Conservation (phyloP, 2,113 vertebrate genomes). For the Rhagologus leucostigma region DNA sequence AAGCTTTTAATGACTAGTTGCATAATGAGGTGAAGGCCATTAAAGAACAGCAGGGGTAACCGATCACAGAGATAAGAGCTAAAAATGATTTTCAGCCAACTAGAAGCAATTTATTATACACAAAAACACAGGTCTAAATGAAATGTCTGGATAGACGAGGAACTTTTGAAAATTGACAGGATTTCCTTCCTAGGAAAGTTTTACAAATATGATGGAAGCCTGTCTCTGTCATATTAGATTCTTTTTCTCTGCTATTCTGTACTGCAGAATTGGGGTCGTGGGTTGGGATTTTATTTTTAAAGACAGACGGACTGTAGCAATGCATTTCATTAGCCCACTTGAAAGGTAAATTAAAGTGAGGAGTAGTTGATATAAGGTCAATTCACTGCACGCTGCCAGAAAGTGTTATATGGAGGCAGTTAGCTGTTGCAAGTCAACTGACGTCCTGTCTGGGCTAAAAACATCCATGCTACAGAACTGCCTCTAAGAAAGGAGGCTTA, state of each 20-base stretch:
- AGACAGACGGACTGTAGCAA: background rate
- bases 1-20: conserved; percentile 90
- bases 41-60: conserved; percentile 75
- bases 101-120: conserved; percentile 80
- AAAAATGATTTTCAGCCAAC: conserved; percentile 77
- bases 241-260: background rate
- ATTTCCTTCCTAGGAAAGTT: conserved; percentile 57
- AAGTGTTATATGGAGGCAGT: background rate
- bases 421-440: background rate
- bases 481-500: background rate
- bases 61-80: conserved; percentile 74
- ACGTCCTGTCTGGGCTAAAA: background rate
- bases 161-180: conserved; percentile 64
- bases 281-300: background rate
- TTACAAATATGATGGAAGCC: background rate
- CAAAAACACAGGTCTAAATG: conserved; percentile 67
- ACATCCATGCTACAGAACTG: background rate
- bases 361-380: background rate
- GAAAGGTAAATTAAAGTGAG: conserved; percentile 41
- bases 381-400: background rate
- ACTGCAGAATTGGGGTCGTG: background rate
- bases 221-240: background rate
- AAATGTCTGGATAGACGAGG: conserved; percentile 62
- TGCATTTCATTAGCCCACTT: conserved; percentile 16
- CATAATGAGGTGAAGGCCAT: conserved; percentile 89